Percentiles rank a stretch among this genome's conserved stretches.
phyloP scores from a whole-genome alignment of 2,797 vertebrate genomes.

The Tapera naevia region DNA sequence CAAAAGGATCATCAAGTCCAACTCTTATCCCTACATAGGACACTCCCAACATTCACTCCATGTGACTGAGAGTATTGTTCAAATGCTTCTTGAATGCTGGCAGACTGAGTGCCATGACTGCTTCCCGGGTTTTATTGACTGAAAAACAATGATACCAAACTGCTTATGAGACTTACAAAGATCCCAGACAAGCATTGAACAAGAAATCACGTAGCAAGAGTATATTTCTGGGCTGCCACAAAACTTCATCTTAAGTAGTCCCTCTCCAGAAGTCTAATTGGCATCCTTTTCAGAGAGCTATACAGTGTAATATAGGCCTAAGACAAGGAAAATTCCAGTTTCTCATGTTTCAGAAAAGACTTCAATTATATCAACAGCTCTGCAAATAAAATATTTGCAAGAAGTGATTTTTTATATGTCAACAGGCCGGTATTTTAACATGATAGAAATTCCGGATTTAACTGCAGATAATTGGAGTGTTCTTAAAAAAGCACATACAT shows the following conservation, averaged over 20 bases:
- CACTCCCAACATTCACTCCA: too few species aligned
- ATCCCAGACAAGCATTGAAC: not conserved
- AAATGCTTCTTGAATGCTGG: too few species aligned
- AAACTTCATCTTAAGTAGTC: not conserved
- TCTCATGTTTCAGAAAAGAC: not conserved
- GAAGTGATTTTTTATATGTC: not conserved
- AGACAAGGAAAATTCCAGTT: not conserved
- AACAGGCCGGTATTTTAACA: not conserved
- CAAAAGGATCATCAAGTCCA: too few species aligned
- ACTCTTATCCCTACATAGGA: too few species aligned
- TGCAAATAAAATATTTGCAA: not conserved
- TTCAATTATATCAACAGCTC: not conserved
- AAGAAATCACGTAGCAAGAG: not conserved
- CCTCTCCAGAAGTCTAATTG: not conserved
- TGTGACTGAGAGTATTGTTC: too few species aligned
- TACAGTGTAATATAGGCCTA: not conserved
- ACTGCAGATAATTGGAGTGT: not conserved
- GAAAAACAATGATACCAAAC: slow-evolving; percentile 2
- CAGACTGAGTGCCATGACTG: too few species aligned
- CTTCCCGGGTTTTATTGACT: slow-evolving; percentile 10
- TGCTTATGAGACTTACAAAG: not conserved
- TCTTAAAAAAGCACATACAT: not conserved
- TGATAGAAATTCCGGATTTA: not conserved
- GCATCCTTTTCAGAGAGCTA: not conserved
- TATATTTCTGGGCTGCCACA: not conserved